Conservation (phyloP, 2,113 vertebrate species). For the Etheostoma cragini region DNA sequence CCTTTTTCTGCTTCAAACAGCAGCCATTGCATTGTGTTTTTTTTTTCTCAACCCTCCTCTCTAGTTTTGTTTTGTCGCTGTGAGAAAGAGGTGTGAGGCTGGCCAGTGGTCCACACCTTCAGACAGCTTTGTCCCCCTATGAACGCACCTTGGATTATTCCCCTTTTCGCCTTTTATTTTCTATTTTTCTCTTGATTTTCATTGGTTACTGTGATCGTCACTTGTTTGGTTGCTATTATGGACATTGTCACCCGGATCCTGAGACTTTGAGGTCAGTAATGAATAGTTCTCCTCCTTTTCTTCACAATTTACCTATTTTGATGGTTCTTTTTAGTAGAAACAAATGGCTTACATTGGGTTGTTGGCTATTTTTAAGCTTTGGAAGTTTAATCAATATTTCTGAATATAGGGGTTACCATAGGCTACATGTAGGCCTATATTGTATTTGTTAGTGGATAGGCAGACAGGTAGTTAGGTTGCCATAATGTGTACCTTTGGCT, state of each 20-base stretch:
- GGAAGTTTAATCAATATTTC: neutral
- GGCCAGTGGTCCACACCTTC: conserved; percentile 62
- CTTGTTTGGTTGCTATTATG: conserved; percentile 76
- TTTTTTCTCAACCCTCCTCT: conserved; percentile 30
- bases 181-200: conserved; percentile 55
- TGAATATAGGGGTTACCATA: neutral
- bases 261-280: conserved; percentile 83
- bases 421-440: neutral
- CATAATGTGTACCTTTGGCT: conserved; percentile 11
- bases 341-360: neutral
- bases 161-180: conserved; percentile 53
- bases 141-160: conserved; percentile 82
- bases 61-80: conserved; percentile 70
- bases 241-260: conserved; percentile 75
- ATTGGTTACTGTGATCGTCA: conserved; percentile 64
- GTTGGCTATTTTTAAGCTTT: neutral
- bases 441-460: neutral
- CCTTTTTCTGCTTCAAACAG: conserved; percentile 81
- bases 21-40: conserved; percentile 77
- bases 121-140: conserved; percentile 52
- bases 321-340: neutral
- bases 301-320: conserved; percentile 16
- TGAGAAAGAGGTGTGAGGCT: conserved; percentile 67
- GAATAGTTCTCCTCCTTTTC: conserved; percentile 37
- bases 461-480: neutral